Percentiles rank a stretch among this genome's conserved stretches.
phyloP scores from a whole-genome alignment of 1,140 invertebrate species.

The Lepidotrigona ventralis region DNA sequence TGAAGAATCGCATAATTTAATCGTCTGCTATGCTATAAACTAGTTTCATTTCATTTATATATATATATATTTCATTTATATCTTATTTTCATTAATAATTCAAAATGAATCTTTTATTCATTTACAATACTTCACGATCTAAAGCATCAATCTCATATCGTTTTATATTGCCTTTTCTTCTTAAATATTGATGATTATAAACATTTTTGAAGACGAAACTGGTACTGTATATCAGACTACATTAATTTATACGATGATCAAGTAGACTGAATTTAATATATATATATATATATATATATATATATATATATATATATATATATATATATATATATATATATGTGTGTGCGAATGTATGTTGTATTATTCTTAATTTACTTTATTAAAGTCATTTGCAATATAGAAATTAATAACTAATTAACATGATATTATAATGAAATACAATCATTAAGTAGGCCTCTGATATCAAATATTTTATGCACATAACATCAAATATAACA shows the following conservation, averaged over 20 bases:
- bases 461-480: constrained; percentile 42
- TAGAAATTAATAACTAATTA: constrained; percentile 42
- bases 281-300: constrained; percentile 15
- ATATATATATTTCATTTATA: constrained; percentile 3
- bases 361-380: constrained; percentile 44
- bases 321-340: constrained; percentile 30
- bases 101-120: background rate
- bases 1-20: constrained; percentile 46
- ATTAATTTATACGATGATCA: constrained; percentile 36
- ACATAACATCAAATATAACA: constrained; percentile 50
- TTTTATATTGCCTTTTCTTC: constrained; percentile 9
- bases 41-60: constrained; percentile 37
- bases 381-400: constrained; percentile 57
- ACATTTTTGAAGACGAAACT: constrained; percentile 21
- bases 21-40: constrained; percentile 32
- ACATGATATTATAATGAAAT: constrained; percentile 39
- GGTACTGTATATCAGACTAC: constrained; percentile 39
- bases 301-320: constrained; percentile 32
- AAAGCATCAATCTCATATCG: background rate
- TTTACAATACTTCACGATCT: background rate
- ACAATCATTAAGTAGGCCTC: constrained; percentile 56
- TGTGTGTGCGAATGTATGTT: constrained; percentile 10
- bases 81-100: constrained; percentile 1
- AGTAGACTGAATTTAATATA: constrained; percentile 49
- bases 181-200: background rate